These are phyloP conservation scores for Pelmatolapia mariae DNA, from an alignment of 2,113 vertebrate species.

Conservation along the genomic window DNA sequence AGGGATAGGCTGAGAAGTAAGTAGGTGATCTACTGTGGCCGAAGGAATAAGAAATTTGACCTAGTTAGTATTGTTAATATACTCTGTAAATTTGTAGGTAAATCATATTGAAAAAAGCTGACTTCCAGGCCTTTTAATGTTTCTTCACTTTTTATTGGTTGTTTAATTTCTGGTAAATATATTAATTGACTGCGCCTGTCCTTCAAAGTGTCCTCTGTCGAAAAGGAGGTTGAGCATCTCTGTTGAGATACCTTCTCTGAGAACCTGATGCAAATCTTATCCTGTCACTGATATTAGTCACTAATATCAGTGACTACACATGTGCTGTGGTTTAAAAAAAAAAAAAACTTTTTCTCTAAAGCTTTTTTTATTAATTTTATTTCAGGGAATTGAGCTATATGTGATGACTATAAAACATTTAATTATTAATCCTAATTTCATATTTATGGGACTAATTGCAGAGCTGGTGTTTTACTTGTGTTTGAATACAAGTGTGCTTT, in stretches of 20 bases:
- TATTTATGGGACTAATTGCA: neutral
- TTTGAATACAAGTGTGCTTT: neutral
- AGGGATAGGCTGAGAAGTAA: neutral
- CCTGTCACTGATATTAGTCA: neutral
- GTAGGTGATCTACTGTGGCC: neutral
- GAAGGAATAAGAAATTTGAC: neutral
- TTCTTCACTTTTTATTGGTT: neutral
- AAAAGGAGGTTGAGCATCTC: neutral
- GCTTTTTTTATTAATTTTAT: neutral
- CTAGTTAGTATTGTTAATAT: neutral
- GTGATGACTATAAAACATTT: neutral
- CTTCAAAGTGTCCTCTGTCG: neutral
- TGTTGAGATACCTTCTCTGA: neutral
- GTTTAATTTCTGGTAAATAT: neutral
- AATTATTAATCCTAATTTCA: neutral
- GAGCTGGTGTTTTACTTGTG: neutral
- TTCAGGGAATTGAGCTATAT: neutral
- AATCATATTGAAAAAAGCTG: neutral
- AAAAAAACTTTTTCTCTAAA: neutral
- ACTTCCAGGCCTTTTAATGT: neutral
- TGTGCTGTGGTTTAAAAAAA: neutral
- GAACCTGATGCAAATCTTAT: neutral
- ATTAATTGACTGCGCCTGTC: neutral
- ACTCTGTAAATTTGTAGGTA: neutral
- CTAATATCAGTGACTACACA: neutral